Evolutionary conservation across 2,113 vertebrate genomes (phyloP), one percentile per base, ranked within the genome.

Genomic region (Pollachius pollachius): DNA sequence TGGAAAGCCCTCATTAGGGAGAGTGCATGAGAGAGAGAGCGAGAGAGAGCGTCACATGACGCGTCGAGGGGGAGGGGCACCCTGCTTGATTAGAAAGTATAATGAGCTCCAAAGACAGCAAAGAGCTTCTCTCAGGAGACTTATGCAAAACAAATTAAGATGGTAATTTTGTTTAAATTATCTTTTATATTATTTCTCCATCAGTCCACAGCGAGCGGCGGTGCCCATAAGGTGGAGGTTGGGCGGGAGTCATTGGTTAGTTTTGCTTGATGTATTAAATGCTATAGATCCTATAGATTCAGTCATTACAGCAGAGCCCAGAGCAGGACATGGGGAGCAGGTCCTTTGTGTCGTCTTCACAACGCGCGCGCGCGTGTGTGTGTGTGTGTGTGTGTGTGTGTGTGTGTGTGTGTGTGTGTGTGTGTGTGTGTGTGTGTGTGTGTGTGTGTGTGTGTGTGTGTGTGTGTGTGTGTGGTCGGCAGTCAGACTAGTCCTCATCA

Each of bases 241-340:
- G 91, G 90, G 90, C 90, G 92, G 82, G 86, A 83, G 80, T 89
- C 94, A 95, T 94, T 94, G 93, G 94, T 94, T 95, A 93, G 94
- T 94, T 93, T 94, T 77, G 77, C 79, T 87, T 75, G 79, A 92
- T 92, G 94, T 93, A 94, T 95, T 93, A 92, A 87, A 77, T 92
- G 94, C 96, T 94, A 94, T 92, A 94, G 94, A 95, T 96, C 96
- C 95, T 94, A 96, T 23, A 23, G 23, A 23, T 96, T 95, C 93
- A 94, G 41, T 2, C 41, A 48, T 48, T 48, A 48, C 8, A 48
- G 12, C 41, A 48, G 41, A 48, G 41, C 41, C 41, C 41, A 13
- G 41, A 48, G 41, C 41, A 1, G 1, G 8, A 48, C 7, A 13
- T 48, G 41, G 2, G 11, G 41, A 48, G 2, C 9, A 48, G 2